Evolutionary conservation across 2,797 vertebrate species (phyloP).

Genomic region (Gambelia wislizenii): DNA sequence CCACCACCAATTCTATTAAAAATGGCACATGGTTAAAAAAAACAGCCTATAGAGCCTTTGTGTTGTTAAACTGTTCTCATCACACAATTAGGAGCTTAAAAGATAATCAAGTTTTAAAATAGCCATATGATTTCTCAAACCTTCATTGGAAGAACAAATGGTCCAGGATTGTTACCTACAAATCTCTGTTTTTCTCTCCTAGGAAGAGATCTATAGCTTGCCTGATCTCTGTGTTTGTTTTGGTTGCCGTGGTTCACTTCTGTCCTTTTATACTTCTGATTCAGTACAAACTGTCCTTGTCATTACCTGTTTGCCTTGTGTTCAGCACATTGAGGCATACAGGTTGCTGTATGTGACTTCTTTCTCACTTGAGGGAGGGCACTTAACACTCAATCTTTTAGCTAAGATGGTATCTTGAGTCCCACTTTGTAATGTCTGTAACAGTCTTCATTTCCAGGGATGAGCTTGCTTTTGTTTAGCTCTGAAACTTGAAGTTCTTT

Average conservation of each 20-base stretch:
- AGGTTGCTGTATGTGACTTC: background rate
- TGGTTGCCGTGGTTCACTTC: background rate
- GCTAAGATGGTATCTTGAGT: background rate
- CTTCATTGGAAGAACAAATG: background rate
- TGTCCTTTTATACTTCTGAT: background rate
- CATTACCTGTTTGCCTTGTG: background rate
- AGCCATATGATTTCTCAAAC: background rate
- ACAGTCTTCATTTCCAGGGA: too few relatives aligned
- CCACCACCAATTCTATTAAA: too few relatives aligned
- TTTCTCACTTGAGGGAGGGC: background rate
- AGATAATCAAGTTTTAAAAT: conserved; percentile 14
- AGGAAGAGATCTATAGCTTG: background rate
- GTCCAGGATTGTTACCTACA: background rate
- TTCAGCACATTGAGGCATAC: too few relatives aligned
- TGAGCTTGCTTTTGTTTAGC: background rate
- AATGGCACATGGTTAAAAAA: background rate
- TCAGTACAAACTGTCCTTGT: background rate
- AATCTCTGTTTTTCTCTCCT: background rate
- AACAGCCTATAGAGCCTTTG: background rate
- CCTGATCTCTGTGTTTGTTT: background rate
- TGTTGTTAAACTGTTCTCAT: conserved; percentile 14
- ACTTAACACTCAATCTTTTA: background rate
- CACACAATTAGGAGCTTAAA: background rate
- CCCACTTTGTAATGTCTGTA: background rate
- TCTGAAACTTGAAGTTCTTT: background rate